Percentiles rank a stretch among this genome's conserved stretches.
phyloP scores from a whole-genome alignment of 1,140 invertebrate species.

The Trichomalopsis sarcophagae region DNA sequence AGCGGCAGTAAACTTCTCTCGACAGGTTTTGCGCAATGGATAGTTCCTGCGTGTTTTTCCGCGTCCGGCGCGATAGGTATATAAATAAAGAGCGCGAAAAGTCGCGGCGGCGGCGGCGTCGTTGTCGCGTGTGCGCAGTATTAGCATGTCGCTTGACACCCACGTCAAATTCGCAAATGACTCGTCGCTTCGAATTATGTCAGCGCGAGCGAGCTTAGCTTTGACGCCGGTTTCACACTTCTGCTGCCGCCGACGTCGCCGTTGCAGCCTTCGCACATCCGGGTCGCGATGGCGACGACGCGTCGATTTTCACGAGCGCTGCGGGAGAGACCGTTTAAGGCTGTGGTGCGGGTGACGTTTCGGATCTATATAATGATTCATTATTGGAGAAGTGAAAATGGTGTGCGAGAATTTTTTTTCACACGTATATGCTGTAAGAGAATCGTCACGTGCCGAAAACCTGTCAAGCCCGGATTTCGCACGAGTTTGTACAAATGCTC shows the following conservation, averaged over 20 bases:
- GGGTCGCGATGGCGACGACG: conserved; percentile 10
- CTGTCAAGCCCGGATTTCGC: too few species aligned
- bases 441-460: too few species aligned
- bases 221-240: conserved; percentile 8
- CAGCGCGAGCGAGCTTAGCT: conserved; percentile 4
- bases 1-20: background rate
- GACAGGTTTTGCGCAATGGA: conserved; percentile 3
- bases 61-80: background rate
- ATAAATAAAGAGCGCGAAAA: conserved; percentile 10
- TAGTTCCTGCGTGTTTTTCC: background rate
- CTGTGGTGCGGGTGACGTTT: too few species aligned
- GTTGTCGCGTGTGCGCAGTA: background rate
- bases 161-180: conserved; percentile 44
- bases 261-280: conserved; percentile 16
- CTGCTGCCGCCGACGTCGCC: background rate
- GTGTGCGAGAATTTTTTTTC: too few species aligned
- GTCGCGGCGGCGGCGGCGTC: background rate
- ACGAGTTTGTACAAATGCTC: too few species aligned
- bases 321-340: too few species aligned
- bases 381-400: too few species aligned
- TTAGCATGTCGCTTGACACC: conserved; percentile 30
- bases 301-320: background rate
- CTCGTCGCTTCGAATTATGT: conserved; percentile 49
- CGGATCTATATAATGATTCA: too few species aligned
- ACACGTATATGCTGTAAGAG: too few species aligned